These are phyloP conservation scores for Dermatemys mawii DNA, from an alignment of 2,113 vertebrate species.

Conservation along the genomic window DNA sequence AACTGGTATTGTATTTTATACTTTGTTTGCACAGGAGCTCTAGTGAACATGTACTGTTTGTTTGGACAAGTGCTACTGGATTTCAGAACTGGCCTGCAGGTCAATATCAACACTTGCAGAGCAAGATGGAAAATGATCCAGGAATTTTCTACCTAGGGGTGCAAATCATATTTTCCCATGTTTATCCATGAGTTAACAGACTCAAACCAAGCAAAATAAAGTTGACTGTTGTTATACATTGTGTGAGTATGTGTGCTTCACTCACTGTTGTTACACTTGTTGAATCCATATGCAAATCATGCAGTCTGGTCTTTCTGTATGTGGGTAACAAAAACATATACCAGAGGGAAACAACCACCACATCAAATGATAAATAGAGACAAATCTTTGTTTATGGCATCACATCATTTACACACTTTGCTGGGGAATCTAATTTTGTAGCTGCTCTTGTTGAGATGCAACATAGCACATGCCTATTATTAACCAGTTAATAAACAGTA, in stretches of 20 bases:
- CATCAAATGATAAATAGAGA: background rate
- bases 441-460: background rate
- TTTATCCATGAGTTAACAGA: background rate
- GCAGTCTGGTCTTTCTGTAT: background rate
- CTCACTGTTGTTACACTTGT: background rate
- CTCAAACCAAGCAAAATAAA: constrained; percentile 2
- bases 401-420: background rate
- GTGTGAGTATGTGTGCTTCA: background rate
- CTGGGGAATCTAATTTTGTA: background rate
- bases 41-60: constrained; percentile 39
- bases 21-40: constrained; percentile 46
- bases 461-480: background rate
- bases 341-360: background rate
- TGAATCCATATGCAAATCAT: background rate
- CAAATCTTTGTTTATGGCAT: background rate
- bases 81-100: constrained; percentile 49
- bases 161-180: background rate
- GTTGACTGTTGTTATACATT: background rate
- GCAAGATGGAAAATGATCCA: background rate
- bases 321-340: background rate
- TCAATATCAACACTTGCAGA: constrained; percentile 46
- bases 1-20: background rate
- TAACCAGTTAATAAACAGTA: constrained; percentile 13
- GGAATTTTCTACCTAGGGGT: constrained; percentile 25
- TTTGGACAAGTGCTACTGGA: constrained; percentile 70